Conservation (phyloP, 1,140 invertebrate species). For the Scaptodrosophila lebanonensis region DNA sequence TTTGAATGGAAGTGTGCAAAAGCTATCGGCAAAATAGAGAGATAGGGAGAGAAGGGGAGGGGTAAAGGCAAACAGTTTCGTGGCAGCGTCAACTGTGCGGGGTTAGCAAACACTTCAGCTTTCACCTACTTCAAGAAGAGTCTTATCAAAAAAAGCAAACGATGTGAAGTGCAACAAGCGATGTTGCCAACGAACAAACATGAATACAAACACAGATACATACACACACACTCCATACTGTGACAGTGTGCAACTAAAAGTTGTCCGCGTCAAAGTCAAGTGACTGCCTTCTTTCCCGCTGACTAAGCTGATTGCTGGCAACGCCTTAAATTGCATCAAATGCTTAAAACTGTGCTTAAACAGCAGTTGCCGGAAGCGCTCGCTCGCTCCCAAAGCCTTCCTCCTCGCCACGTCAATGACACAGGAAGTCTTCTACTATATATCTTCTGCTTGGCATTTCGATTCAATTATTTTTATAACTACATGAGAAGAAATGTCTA, state of each 20-base stretch:
- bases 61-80: too few relatives aligned
- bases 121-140: slow-evolving; percentile 34
- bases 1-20: too few relatives aligned
- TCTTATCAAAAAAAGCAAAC: slow-evolving; percentile 58
- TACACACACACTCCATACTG: background rate
- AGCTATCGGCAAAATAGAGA: too few relatives aligned
- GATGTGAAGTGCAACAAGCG: slow-evolving; percentile 36
- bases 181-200: too few relatives aligned
- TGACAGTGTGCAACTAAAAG: too few relatives aligned
- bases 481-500: slow-evolving; percentile 6
- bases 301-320: too few relatives aligned
- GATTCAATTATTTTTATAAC: slow-evolving; percentile 35
- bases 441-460: slow-evolving; percentile 12
- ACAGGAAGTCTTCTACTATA: too few relatives aligned
- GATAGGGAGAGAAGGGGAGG: too few relatives aligned
- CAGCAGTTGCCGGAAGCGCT: background rate
- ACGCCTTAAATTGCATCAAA: slow-evolving; percentile 27
- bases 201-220: slow-evolving; percentile 43
- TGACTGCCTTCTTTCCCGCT: background rate
- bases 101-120: slow-evolving; percentile 54
- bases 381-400: too few relatives aligned
- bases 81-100: slow-evolving; percentile 1
- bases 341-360: slow-evolving; percentile 14
- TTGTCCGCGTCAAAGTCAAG: slow-evolving; percentile 33
- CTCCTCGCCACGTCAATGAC: too few relatives aligned